Conservation (phyloP, 1,140 invertebrate genomes). For the Macrobrachium nipponense region DNA sequence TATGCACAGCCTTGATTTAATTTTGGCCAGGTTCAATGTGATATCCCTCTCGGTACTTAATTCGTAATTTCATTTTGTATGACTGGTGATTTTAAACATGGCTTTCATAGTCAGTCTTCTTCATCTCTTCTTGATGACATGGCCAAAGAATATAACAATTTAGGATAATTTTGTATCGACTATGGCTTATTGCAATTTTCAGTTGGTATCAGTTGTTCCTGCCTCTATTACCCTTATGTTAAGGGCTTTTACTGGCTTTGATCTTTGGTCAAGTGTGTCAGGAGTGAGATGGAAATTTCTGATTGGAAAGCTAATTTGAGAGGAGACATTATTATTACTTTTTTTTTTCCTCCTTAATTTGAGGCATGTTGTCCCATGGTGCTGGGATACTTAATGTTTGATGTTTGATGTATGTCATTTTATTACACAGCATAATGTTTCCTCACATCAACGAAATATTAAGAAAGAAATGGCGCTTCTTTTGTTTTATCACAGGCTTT, state of each 20-base stretch:
- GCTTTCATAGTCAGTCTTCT: not conserved
- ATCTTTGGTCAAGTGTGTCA: too few species aligned
- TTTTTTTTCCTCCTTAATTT: not conserved
- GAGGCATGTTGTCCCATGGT: constrained; percentile 38
- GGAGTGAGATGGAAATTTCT: too few species aligned
- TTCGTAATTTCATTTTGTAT: not conserved
- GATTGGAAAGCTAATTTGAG: too few species aligned
- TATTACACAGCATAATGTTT: constrained; percentile 27
- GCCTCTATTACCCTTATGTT: too few species aligned
- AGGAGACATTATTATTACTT: not conserved
- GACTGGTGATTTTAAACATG: not conserved
- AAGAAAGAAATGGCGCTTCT: too few species aligned
- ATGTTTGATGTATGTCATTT: constrained; percentile 34
- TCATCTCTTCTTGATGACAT: not conserved
- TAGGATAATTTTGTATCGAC: too few species aligned
- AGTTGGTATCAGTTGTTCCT: too few species aligned
- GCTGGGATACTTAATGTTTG: constrained; percentile 37
- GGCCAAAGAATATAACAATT: too few species aligned
- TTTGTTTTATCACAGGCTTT: constrained; percentile 18
- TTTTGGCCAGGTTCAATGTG: constrained; percentile 14
- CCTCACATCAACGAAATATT: constrained; percentile 19
- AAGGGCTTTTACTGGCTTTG: too few species aligned
- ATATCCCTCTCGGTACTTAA: constrained; percentile 13
- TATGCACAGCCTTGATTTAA: not conserved
- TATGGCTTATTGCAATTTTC: too few species aligned